A percentile compares a stretch with the other conserved stretches of the same genome.
These are phyloP conservation scores for Coenonympha arcania DNA, from an alignment of 2,888 invertebrate genomes.

Conservation along the genomic window DNA sequence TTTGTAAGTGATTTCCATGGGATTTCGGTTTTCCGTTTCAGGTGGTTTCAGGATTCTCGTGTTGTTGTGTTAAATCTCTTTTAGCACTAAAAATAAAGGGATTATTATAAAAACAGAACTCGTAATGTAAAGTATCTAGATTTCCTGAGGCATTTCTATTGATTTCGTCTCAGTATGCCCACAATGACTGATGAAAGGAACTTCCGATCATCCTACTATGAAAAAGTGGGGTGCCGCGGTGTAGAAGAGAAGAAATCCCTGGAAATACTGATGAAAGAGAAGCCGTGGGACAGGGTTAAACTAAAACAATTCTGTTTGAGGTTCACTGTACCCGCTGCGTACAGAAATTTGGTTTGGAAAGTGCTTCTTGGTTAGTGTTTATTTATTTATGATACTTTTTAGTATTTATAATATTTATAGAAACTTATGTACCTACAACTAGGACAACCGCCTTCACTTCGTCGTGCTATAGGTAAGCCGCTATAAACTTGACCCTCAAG, in stretches of 20 bases:
- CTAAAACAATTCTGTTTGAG: constrained; percentile 88
- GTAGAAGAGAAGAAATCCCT: constrained; percentile 93
- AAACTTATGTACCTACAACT: too few relatives aligned
- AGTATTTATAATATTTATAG: too few relatives aligned
- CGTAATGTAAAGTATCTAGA: not conserved
- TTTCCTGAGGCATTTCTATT: constrained; percentile 9
- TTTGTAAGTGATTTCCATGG: too few relatives aligned
- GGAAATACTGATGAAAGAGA: constrained; percentile 90
- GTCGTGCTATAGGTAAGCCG: too few relatives aligned
- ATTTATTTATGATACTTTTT: not conserved
- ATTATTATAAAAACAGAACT: not conserved
- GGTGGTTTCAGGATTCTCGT: too few relatives aligned
- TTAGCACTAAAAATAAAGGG: too few relatives aligned
- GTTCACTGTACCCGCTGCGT: constrained; percentile 86
- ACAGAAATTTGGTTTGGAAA: constrained; percentile 89
- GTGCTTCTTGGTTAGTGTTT: constrained; percentile 79
- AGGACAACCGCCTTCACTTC: too few relatives aligned
- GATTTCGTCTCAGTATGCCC: constrained; percentile 6
- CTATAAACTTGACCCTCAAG: too few relatives aligned
- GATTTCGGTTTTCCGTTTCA: too few relatives aligned
- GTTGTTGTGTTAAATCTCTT: too few relatives aligned
- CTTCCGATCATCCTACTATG: constrained; percentile 87
- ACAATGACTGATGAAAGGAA: constrained; percentile 80
- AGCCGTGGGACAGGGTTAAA: constrained; percentile 83
- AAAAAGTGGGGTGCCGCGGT: constrained; percentile 90